Conservation (phyloP, 2,888 invertebrate species). For the Cephus rjabovi region DNA sequence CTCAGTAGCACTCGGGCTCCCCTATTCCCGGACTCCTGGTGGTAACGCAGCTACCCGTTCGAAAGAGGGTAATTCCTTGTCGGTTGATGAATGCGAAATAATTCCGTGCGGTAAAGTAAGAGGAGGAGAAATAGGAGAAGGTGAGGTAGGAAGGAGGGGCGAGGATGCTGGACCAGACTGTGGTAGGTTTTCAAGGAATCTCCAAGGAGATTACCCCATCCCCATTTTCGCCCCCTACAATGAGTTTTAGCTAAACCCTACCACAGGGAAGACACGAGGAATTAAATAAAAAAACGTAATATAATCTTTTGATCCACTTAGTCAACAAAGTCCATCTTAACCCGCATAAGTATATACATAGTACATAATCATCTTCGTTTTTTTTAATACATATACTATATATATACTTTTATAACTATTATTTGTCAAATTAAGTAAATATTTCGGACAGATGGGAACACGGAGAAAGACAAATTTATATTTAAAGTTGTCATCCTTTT, state of each 20-base stretch:
- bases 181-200: neutral
- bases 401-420: no score
- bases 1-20: neutral
- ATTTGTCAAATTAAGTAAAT: no score
- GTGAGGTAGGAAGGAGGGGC: neutral
- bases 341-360: no score
- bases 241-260: neutral
- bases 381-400: no score
- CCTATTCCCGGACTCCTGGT: neutral
- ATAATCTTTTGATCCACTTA: neutral
- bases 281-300: neutral
- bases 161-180: neutral
- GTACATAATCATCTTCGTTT: no score
- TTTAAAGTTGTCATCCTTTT: neutral
- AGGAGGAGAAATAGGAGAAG: neutral
- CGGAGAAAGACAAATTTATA: neutral
- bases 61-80: slow-evolving; percentile 17
- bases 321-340: no score
- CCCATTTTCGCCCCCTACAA: neutral
- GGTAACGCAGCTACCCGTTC: neutral
- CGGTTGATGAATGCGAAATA: slow-evolving; percentile 17
- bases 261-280: neutral
- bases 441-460: no score
- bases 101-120: slow-evolving; percentile 8
- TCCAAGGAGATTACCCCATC: neutral